These are phyloP conservation scores for Ctenoplectra terminalis DNA, from an alignment of 1,140 invertebrate species.

Conservation along the genomic window DNA sequence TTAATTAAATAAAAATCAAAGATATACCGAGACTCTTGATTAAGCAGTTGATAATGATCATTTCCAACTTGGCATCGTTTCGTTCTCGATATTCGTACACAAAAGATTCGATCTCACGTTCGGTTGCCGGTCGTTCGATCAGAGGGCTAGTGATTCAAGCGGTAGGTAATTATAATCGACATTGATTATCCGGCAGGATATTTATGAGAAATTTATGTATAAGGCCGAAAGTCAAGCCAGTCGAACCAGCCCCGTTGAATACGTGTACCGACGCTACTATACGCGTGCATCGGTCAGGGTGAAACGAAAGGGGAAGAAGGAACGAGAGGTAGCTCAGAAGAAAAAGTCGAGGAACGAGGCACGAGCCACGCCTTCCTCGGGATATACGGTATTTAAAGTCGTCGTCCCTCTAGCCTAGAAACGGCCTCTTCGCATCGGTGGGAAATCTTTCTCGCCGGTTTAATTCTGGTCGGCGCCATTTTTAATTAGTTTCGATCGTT, in stretches of 20 bases:
- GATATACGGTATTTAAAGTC: constrained; percentile 49
- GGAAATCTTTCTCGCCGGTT: constrained; percentile 33
- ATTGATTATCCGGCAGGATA: constrained; percentile 72
- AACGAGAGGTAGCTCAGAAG: constrained; percentile 16
- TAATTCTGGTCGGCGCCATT: constrained; percentile 30
- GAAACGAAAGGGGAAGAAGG: constrained; percentile 30
- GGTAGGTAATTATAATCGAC: constrained; percentile 72
- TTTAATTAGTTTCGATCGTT: constrained; percentile 53
- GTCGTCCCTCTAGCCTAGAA: constrained; percentile 57
- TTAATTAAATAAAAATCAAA: neutral
- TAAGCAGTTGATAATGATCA: neutral
- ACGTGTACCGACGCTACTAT: constrained; percentile 37
- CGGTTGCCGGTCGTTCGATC: constrained; percentile 23
- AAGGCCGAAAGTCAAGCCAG: constrained; percentile 57
- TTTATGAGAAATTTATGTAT: constrained; percentile 78
- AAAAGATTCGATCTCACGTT: constrained; percentile 8
- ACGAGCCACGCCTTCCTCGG: constrained; percentile 62
- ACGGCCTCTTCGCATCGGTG: constrained; percentile 31
- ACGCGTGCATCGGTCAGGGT: constrained; percentile 29
- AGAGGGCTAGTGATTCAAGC: constrained; percentile 58
- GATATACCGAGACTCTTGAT: neutral
- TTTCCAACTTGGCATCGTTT: neutral
- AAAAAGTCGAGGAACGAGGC: constrained; percentile 47
- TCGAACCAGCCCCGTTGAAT: constrained; percentile 23
- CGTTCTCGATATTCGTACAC: neutral